phyloP scores from a whole-genome alignment of 2,797 vertebrate species.

The Novumbra hubbsi region DNA sequence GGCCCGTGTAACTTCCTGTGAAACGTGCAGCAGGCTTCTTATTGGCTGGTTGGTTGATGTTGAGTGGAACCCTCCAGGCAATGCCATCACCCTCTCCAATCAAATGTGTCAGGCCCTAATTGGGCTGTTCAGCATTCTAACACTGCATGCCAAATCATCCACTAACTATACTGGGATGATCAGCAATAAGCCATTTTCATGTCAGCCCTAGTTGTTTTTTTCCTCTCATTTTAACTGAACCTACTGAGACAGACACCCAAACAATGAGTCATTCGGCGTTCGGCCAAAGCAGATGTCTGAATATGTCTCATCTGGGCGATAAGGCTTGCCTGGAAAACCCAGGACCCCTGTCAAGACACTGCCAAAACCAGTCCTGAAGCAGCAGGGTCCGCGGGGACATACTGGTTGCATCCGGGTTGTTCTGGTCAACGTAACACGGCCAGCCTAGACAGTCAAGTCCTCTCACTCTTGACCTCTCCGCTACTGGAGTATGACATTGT shows the following conservation, averaged over 20 bases:
- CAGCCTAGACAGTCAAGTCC: background rate
- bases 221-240: background rate
- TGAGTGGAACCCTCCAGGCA: conserved; percentile 23
- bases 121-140: conserved; percentile 27
- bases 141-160: conserved; percentile 9
- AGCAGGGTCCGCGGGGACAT: too few species aligned
- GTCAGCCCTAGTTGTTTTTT: background rate
- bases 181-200: conserved; percentile 1
- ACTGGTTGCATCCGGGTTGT: too few species aligned
- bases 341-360: too few species aligned
- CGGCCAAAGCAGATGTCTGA: background rate
- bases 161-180: conserved; percentile 13
- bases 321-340: background rate
- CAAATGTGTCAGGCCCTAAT: conserved; percentile 34
- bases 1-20: conserved; percentile 1
- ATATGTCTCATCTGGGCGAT: background rate
- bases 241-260: background rate
- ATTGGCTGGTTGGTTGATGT: conserved; percentile 11
- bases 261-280: background rate
- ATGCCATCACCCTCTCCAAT: conserved; percentile 35
- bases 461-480: conserved; percentile 27
- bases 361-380: too few species aligned
- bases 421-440: too few species aligned
- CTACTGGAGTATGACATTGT: conserved; percentile 41
- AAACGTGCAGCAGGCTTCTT: background rate